These are phyloP conservation scores for Oscheius sp. DNA, from an alignment of 2,888 invertebrate species.

Conservation along the genomic window DNA sequence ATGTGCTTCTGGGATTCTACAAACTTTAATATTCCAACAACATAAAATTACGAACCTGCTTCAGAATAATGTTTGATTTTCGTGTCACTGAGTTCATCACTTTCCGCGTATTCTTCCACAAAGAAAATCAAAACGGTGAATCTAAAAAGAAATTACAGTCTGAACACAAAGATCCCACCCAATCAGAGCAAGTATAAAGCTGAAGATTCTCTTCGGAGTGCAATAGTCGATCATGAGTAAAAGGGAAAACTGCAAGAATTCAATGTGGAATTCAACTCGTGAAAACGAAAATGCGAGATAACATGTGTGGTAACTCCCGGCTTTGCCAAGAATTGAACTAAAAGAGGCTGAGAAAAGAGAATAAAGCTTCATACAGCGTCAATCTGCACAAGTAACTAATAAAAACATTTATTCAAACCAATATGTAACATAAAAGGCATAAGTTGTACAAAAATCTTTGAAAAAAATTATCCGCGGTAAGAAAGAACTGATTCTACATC, in stretches of 20 bases:
- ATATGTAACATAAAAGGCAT: not conserved
- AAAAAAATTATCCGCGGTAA: not conserved
- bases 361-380: too few species aligned
- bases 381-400: too few species aligned
- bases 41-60: conserved; percentile 38
- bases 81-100: conserved; percentile 43
- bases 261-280: too few species aligned
- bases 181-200: conserved; percentile 49
- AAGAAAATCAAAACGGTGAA: conserved; percentile 56
- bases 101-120: conserved; percentile 57
- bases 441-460: not conserved
- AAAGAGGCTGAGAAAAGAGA: too few species aligned
- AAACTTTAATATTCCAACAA: not conserved
- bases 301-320: too few species aligned
- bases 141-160: conserved; percentile 5
- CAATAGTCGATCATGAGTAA: conserved; percentile 35
- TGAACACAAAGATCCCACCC: conserved; percentile 23
- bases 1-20: conserved; percentile 1
- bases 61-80: conserved; percentile 44
- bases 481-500: conserved; percentile 1
- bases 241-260: too few species aligned
- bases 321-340: too few species aligned
- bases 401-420: not conserved
- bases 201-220: conserved; percentile 42
- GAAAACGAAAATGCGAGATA: too few species aligned